phyloP scores from a whole-genome alignment of 2,888 invertebrate genomes.

The Euclidia mi region DNA sequence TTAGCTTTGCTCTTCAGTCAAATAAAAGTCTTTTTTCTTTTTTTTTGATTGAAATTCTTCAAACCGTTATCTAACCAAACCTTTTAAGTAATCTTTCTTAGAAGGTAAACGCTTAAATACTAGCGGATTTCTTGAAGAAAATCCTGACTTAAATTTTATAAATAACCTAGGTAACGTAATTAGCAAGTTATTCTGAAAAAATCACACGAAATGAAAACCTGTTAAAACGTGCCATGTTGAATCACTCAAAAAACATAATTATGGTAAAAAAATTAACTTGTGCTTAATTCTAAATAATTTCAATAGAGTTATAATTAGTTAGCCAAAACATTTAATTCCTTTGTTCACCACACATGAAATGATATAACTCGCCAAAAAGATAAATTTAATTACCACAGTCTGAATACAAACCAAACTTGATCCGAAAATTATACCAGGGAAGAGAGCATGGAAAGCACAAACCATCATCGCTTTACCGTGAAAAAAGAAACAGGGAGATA shows the following conservation, averaged over 20 bases:
- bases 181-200: no score
- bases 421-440: neutral
- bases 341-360: neutral
- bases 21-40: neutral
- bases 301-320: neutral
- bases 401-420: neutral
- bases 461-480: slow-evolving; percentile 15
- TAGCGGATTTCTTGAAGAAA: no score
- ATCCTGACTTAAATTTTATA: no score
- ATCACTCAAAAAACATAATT: no score
- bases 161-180: no score
- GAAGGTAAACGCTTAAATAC: no score
- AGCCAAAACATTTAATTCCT: neutral
- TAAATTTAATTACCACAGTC: neutral
- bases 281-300: neutral
- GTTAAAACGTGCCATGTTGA: no score
- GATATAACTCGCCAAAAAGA: neutral
- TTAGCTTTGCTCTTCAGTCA: neutral
- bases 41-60: neutral
- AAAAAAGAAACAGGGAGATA: slow-evolving; percentile 31
- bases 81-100: no score
- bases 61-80: no score
- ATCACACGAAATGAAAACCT: no score
- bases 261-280: no score
- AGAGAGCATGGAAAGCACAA: slow-evolving; percentile 12